phyloP scores from a whole-genome alignment of 2,113 vertebrate species.

The human (Homo sapiens) region GRCh38 chr5:111772501-111773000 shows the following conservation, averaged over 20 bases:
- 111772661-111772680: background rate
- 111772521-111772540: background rate
- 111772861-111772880: constrained; percentile 6
- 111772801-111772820: background rate
- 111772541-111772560: background rate
- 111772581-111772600: background rate
- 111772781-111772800: background rate
- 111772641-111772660: background rate
- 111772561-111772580: background rate
- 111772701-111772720: background rate
- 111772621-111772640: background rate
- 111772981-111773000: background rate
- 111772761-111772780: constrained; percentile 7
- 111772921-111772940: constrained; percentile 35
- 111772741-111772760: background rate
- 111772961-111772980: constrained; percentile 17
- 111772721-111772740: background rate
- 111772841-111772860: constrained; percentile 20
- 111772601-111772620: background rate
- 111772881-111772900: constrained; percentile 50
- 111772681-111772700: background rate
- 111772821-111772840: constrained; percentile 32
- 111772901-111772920: constrained; percentile 55
- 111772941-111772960: constrained; percentile 45
- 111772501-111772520: background rate